Evolutionary conservation across 2,888 invertebrate genomes (phyloP).

Genomic region (Ethmia dodecea): DNA sequence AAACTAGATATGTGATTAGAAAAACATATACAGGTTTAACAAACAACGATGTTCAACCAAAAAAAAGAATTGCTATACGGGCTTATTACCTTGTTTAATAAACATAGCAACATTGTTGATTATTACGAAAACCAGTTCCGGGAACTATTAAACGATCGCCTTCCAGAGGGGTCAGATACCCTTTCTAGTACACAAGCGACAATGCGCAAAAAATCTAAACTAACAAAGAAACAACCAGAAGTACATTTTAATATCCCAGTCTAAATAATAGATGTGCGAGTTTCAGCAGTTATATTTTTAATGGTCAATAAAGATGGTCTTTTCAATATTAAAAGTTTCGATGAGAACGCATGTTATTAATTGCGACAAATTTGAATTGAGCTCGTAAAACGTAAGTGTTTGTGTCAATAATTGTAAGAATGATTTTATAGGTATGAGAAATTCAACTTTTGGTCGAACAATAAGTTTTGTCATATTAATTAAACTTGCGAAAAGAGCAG

Average conservation of each 20-base stretch:
- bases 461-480: too few relatives aligned
- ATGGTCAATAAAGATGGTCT: slow-evolving; percentile 52
- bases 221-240: slow-evolving; percentile 57
- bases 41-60: slow-evolving; percentile 30
- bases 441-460: background rate
- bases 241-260: slow-evolving; percentile 62
- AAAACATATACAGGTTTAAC: slow-evolving; percentile 28
- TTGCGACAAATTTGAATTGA: slow-evolving; percentile 45
- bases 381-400: background rate
- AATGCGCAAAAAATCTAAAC: slow-evolving; percentile 56
- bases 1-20: background rate
- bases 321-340: slow-evolving; percentile 41
- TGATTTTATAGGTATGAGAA: slow-evolving; percentile 4
- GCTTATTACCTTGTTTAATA: slow-evolving; percentile 73
- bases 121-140: slow-evolving; percentile 51
- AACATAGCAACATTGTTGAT: slow-evolving; percentile 73
- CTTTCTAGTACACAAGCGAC: slow-evolving; percentile 36
- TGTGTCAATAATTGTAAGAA: background rate
- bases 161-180: slow-evolving; percentile 27
- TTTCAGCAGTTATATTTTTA: slow-evolving; percentile 60
- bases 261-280: slow-evolving; percentile 32
- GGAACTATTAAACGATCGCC: slow-evolving; percentile 33
- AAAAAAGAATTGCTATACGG: slow-evolving; percentile 33
- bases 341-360: slow-evolving; percentile 58
- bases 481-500: too few relatives aligned